phyloP scores from a whole-genome alignment of 1,140 invertebrate genomes.

The Ridgeia piscesae region DNA sequence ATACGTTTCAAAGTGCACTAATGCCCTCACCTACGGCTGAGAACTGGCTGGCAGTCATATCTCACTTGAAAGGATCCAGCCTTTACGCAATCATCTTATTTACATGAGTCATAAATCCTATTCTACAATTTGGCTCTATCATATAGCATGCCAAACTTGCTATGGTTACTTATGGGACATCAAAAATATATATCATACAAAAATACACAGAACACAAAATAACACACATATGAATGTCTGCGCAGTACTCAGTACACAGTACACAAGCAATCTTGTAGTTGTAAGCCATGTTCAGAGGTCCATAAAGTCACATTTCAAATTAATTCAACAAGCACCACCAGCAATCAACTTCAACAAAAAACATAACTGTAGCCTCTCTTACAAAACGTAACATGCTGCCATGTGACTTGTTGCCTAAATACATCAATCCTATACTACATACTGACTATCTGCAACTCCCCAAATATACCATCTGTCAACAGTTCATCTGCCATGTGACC shows the following conservation, averaged over 20 bases:
- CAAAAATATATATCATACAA: slow-evolving; percentile 2
- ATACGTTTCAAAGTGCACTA: background rate
- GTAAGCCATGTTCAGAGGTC: background rate
- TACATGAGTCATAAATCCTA: background rate
- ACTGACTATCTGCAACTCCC: background rate
- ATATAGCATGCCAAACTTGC: slow-evolving; percentile 5
- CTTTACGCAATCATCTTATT: background rate
- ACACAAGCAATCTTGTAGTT: background rate
- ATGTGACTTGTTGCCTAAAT: background rate
- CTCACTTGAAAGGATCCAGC: background rate
- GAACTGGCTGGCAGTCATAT: background rate
- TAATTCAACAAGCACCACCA: background rate
- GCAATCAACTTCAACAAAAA: background rate
- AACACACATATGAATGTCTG: background rate
- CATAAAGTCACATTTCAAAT: background rate
- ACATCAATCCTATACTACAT: background rate
- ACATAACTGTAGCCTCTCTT: background rate
- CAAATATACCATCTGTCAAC: background rate
- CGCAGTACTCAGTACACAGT: background rate
- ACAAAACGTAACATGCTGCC: background rate
- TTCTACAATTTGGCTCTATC: background rate
- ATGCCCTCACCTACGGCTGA: background rate
- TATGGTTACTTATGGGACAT: background rate
- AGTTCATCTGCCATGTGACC: background rate
- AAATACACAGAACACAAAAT: background rate